A percentile compares a stretch with the other conserved stretches of the same genome.
These are phyloP conservation scores for Paratrypauchen microcephalus DNA, from an alignment of 2,797 vertebrate genomes.

Conservation along the genomic window DNA sequence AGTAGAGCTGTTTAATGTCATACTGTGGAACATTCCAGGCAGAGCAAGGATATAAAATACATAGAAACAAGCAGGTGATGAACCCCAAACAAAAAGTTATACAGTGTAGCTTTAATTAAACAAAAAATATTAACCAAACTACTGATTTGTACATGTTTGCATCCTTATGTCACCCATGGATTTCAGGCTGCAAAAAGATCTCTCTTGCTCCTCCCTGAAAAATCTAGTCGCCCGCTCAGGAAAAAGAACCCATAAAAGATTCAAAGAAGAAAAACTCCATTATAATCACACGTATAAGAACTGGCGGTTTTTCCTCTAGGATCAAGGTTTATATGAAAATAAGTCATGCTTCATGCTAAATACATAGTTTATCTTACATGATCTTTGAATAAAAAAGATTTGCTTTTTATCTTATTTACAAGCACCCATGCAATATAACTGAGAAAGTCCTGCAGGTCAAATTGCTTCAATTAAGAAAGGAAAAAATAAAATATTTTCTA, in stretches of 20 bases:
- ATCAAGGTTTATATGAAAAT: conserved; percentile 99
- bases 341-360: conserved; percentile 99
- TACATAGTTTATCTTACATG: conserved; percentile 99
- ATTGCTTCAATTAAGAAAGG: conserved; percentile 86
- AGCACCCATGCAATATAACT: conserved; percentile 95
- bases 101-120: not conserved
- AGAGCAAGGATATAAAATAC: no score
- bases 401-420: conserved; percentile 85
- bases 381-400: conserved; percentile 94
- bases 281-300: conserved; percentile 93
- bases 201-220: conserved; percentile 93
- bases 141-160: not conserved
- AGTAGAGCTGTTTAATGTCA: no score
- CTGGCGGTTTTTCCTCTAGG: conserved; percentile 93
- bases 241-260: conserved; percentile 65
- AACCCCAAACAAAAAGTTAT: no score
- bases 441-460: conserved; percentile 91
- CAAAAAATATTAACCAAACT: not conserved
- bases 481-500: conserved; percentile 82
- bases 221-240: conserved; percentile 92
- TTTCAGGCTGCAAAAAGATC: conserved; percentile 56
- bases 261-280: conserved; percentile 57
- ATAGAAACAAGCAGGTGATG: no score
- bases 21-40: no score
- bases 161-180: conserved; percentile 27